phyloP scores from a whole-genome alignment of 2,797 vertebrate genomes.

The Coregonus sp. region DNA sequence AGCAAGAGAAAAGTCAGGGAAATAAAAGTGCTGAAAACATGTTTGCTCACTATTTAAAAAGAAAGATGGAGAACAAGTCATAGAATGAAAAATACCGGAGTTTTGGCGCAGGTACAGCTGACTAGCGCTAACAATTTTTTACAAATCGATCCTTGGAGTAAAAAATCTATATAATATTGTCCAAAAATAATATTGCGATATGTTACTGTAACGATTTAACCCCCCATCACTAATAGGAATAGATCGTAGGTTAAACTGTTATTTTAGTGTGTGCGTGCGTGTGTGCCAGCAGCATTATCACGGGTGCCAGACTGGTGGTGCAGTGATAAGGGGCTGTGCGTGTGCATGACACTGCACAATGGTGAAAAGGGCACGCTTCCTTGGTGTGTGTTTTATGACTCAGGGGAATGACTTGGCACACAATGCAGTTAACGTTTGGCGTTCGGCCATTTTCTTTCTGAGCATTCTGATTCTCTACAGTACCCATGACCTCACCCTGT shows the following conservation, averaged over 20 bases:
- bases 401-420: slow-evolving; percentile 27
- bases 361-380: slow-evolving; percentile 21
- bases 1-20: too few relatives aligned
- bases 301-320: slow-evolving; percentile 59
- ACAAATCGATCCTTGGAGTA: too few relatives aligned
- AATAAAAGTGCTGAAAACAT: too few relatives aligned
- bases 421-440: slow-evolving; percentile 44
- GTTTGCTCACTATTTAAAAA: too few relatives aligned
- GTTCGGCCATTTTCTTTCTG: slow-evolving; percentile 41
- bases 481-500: slow-evolving; percentile 38
- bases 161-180: too few relatives aligned
- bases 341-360: slow-evolving; percentile 57
- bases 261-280: slow-evolving; percentile 24
- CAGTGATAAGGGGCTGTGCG: slow-evolving; percentile 51
- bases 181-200: too few relatives aligned
- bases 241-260: background rate
- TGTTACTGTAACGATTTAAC: too few relatives aligned
- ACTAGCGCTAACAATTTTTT: too few relatives aligned
- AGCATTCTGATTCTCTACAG: slow-evolving; percentile 7
- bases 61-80: too few relatives aligned
- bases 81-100: too few relatives aligned
- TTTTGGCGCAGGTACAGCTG: too few relatives aligned
- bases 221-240: too few relatives aligned
- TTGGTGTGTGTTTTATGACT: slow-evolving; percentile 24
- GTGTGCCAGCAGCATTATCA: slow-evolving; percentile 39